Conservation (phyloP, 2,888 invertebrate species). For the Petrolisthes cinctipes region DNA sequence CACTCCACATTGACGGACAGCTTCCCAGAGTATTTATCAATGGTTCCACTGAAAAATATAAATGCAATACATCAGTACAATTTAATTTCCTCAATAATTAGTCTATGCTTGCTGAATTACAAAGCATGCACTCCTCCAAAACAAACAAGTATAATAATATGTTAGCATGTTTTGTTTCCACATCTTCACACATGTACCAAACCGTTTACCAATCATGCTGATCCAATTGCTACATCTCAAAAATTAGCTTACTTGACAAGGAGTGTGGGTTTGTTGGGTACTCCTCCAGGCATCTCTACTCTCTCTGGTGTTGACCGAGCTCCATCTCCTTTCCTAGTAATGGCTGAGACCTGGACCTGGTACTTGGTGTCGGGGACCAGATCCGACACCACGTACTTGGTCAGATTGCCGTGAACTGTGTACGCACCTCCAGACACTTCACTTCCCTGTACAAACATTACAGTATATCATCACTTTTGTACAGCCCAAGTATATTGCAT, state of each 20-base stretch:
- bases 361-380: constrained; percentile 96
- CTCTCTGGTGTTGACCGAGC: constrained; percentile 87
- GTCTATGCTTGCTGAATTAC: no score
- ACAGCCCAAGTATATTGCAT: background rate
- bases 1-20: constrained; percentile 92
- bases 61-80: background rate
- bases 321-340: constrained; percentile 97
- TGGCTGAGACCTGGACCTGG: constrained; percentile 88
- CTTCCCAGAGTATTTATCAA: constrained; percentile 87
- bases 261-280: constrained; percentile 86
- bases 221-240: no score
- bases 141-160: no score
- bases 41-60: constrained; percentile 73
- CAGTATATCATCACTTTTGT: background rate
- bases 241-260: constrained; percentile 78
- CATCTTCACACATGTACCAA: no score
- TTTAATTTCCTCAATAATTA: no score
- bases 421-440: constrained; percentile 44
- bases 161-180: no score
- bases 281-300: constrained; percentile 93
- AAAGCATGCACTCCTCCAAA: no score
- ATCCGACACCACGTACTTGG: constrained; percentile 84
- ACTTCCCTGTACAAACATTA: constrained; percentile 42
- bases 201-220: no score
- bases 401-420: constrained; percentile 76